Evolutionary conservation across 2,888 invertebrate species (phyloP), one percentile per base, ranked within the genome.

Genomic region (Galerucella pusilla): DNA sequence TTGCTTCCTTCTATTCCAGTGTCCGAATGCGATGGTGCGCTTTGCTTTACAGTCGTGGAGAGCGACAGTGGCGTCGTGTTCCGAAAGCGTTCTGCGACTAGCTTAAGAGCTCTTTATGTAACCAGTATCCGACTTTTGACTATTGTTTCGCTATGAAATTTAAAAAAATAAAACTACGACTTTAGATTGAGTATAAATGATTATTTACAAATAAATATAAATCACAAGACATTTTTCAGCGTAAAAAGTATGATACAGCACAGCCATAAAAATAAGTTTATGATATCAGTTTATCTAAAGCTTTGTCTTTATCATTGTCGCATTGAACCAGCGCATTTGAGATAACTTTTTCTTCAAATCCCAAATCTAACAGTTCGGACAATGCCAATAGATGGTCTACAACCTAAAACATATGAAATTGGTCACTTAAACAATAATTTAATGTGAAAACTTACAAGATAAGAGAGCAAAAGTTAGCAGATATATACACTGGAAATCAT

Each of bases 241-340:
- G 70, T 75, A 77, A 75, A 76, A 65, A 78, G 75, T 80, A 81
- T 80, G 75, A 74, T 78, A 81, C 75, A 80, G 80, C 83, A 84
- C 84, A 84, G 84, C 84, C 84, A 81, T 79, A 75, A 73, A 61
- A 70, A 72, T 46, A 70, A 71, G 73, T 85, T 89, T 94, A 95
- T 85, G 93, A 92, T 84, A 96, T 93, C 81, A 96, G 90, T 85
- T 93, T 92, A 86, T 96, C 96, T 83, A 97, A 89, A 63, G 96
- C 96, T 88, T 93, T 94, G 86, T 96, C 96, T 85, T 93, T 91
- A 88, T 96, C 94, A 86, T 95, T 94, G 87, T 94, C 91, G 85
- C 93, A 93, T 84, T 93, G 92, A 52, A 93, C 87, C 69, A 96
- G 90, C 25, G 95, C 95, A 75, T 91, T 91, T 0, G 93, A 93